These are phyloP conservation scores for Cotesia glomerata DNA, from an alignment of 1,140 invertebrate species.

Conservation along the genomic window DNA sequence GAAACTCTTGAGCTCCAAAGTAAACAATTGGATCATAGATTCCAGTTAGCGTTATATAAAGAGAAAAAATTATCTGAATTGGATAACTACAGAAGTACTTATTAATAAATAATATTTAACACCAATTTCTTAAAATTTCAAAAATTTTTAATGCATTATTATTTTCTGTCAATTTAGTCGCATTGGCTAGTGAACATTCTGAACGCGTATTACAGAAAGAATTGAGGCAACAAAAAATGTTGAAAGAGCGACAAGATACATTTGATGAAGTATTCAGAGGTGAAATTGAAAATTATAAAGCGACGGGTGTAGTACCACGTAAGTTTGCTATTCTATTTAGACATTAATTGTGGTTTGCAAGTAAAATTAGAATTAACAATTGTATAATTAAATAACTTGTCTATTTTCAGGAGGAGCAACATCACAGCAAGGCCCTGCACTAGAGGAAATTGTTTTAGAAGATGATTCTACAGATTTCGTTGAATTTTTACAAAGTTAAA, in stretches of 20 bases:
- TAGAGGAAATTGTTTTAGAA: constrained; percentile 67
- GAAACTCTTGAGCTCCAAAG: constrained; percentile 71
- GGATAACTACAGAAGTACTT: constrained; percentile 49
- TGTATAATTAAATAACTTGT: constrained; percentile 25
- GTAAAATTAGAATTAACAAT: constrained; percentile 7
- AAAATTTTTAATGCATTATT: no score
- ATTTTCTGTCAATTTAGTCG: constrained; percentile 51
- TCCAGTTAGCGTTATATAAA: constrained; percentile 71
- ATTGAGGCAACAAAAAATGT: constrained; percentile 62
- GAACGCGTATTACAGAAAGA: constrained; percentile 67
- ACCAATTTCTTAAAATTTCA: no score
- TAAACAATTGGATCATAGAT: constrained; percentile 68
- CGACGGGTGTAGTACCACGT: constrained; percentile 69
- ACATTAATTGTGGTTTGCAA: constrained; percentile 25
- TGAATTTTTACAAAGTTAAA: constrained; percentile 63
- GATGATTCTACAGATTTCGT: constrained; percentile 63
- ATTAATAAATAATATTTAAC: not conserved
- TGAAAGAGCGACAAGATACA: constrained; percentile 71
- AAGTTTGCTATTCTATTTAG: constrained; percentile 44
- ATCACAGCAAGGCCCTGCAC: constrained; percentile 50
- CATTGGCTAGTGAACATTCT: constrained; percentile 67
- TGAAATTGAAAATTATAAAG: constrained; percentile 71
- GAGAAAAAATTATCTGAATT: constrained; percentile 69
- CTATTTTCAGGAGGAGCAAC: constrained; percentile 48
- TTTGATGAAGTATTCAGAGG: constrained; percentile 74